These are phyloP conservation scores for Microcebus tavaratra DNA, from an alignment of 2,113 vertebrate species.

Conservation along the genomic window DNA sequence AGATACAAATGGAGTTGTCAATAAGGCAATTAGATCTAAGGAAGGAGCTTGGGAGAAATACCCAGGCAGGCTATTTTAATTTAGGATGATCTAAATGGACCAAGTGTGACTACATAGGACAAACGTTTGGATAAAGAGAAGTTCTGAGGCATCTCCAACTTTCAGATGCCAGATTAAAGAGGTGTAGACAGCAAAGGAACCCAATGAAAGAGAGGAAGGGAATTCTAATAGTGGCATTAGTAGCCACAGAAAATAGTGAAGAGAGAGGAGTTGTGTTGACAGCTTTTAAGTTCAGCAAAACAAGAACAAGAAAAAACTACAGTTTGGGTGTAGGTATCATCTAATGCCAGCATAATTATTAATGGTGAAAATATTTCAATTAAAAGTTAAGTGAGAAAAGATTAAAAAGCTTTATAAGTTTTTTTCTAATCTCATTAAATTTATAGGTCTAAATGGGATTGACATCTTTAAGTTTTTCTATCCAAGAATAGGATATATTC, in stretches of 20 bases:
- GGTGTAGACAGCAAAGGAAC: background rate
- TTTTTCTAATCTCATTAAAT: background rate
- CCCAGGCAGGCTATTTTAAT: background rate
- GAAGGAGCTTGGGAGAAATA: background rate
- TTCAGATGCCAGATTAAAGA: background rate
- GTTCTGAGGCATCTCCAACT: background rate
- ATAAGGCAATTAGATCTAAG: background rate
- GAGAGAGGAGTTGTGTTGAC: background rate
- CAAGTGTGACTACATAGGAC: background rate
- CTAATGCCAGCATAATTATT: background rate
- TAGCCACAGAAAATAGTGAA: background rate
- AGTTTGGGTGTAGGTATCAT: background rate
- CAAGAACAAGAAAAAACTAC: background rate
- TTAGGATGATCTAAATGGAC: background rate
- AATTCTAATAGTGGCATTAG: background rate
- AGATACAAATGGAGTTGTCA: background rate
- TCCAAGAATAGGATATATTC: background rate
- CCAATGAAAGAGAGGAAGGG: background rate
- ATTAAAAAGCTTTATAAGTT: background rate
- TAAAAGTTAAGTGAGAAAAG: background rate
- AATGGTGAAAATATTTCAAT: background rate
- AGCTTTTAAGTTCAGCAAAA: background rate
- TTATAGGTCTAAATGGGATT: background rate
- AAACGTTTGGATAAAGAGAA: background rate
- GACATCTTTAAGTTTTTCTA: conserved; percentile 20